phyloP scores from a whole-genome alignment of 2,113 vertebrate species.

The Silurus glanis region DNA sequence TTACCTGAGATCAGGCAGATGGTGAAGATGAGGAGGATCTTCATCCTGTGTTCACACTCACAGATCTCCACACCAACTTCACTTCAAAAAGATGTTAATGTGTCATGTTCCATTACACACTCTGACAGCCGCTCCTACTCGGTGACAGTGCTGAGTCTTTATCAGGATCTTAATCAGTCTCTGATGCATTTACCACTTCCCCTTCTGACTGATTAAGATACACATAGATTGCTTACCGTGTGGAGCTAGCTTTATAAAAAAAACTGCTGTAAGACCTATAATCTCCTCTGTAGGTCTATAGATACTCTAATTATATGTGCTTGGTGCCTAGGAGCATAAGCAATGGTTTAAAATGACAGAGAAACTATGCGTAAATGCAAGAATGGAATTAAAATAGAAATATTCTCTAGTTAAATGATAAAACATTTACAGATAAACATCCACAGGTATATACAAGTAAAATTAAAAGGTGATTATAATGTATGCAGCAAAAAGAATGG shows the following conservation, averaged over 20 bases:
- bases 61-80: background rate
- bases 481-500: too few species aligned
- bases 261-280: too few species aligned
- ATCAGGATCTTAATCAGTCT: background rate
- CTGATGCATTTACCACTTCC: background rate
- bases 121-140: background rate
- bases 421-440: too few species aligned
- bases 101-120: background rate
- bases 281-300: background rate
- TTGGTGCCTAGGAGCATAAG: background rate
- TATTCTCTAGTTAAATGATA: too few species aligned
- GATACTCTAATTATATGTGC: background rate
- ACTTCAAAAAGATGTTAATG: slow-evolving; percentile 6
- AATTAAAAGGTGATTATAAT: too few species aligned
- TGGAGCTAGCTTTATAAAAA: background rate
- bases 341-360: background rate
- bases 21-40: background rate
- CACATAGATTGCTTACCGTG: background rate
- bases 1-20: slow-evolving; percentile 60
- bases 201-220: background rate
- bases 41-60: background rate
- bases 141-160: background rate
- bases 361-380: too few species aligned
- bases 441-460: too few species aligned
- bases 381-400: too few species aligned